Evolutionary conservation across 2,888 invertebrate species (phyloP).

Genomic region (Conistra vaccinii): DNA sequence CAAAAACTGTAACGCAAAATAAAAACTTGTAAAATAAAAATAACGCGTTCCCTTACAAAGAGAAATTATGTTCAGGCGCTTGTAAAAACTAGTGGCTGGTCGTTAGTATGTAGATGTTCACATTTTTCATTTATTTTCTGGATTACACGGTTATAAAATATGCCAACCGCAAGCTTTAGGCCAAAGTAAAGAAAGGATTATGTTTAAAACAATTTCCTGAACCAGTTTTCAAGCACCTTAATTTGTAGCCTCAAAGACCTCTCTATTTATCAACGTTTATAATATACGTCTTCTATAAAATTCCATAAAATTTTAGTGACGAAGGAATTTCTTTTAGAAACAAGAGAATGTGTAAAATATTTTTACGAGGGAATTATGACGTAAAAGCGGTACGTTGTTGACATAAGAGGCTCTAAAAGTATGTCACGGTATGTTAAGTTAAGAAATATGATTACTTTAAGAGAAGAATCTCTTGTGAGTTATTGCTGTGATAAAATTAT

Average conservation of each 20-base stretch:
- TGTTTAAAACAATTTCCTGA: slow-evolving; percentile 73
- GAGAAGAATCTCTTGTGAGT: slow-evolving; percentile 39
- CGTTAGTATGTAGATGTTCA: slow-evolving; percentile 34
- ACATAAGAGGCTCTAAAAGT: slow-evolving; percentile 48
- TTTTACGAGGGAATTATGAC: slow-evolving; percentile 59
- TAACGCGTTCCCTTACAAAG: slow-evolving; percentile 13
- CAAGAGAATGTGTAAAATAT: slow-evolving; percentile 60
- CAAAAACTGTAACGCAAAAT: slow-evolving; percentile 30
- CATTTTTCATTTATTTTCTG: slow-evolving; percentile 48
- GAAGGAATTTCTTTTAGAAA: slow-evolving; percentile 64
- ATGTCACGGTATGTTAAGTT: slow-evolving; percentile 27
- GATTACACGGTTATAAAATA: slow-evolving; percentile 51
- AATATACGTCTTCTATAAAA: slow-evolving; percentile 47
- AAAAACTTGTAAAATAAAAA: slow-evolving; percentile 14
- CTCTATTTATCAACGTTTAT: slow-evolving; percentile 45
- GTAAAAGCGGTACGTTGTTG: slow-evolving; percentile 39
- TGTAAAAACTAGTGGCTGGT: slow-evolving; percentile 22
- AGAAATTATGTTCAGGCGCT: slow-evolving; percentile 33
- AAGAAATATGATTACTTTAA: slow-evolving; percentile 54
- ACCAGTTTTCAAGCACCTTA: slow-evolving; percentile 71
- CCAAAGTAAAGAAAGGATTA: slow-evolving; percentile 54
- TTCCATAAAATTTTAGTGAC: slow-evolving; percentile 64
- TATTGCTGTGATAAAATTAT: slow-evolving; percentile 56
- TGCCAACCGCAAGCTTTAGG: slow-evolving; percentile 36
- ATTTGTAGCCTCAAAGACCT: slow-evolving; percentile 62